Conservation (phyloP, 2,113 vertebrate species). For the Parotia lawesii region DNA sequence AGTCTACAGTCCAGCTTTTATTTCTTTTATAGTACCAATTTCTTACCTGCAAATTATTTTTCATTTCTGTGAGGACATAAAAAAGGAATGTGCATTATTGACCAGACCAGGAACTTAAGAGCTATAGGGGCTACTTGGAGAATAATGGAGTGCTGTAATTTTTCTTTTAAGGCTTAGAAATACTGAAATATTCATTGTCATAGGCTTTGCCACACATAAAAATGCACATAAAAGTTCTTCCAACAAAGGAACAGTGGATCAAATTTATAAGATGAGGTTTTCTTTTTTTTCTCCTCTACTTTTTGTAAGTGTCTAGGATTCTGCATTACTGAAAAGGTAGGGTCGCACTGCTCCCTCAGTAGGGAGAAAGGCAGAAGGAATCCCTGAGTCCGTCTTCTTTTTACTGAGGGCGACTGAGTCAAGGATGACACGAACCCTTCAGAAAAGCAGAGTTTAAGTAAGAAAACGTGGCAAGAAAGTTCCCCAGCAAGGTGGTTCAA, state of each 20-base stretch:
- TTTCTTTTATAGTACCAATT: conserved; percentile 55
- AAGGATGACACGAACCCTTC: background rate
- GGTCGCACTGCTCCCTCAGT: background rate
- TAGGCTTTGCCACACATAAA: background rate
- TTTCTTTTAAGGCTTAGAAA: conserved; percentile 40
- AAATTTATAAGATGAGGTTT: background rate
- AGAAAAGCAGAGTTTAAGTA: background rate
- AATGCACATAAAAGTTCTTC: background rate
- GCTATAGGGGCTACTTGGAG: conserved; percentile 43
- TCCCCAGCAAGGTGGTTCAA: background rate
- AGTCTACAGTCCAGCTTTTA: conserved; percentile 4
- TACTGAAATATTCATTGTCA: background rate
- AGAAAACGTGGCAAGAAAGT: background rate
- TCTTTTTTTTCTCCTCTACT: background rate
- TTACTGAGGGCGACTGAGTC: background rate
- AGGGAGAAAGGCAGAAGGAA: background rate
- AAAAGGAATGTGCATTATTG: conserved; percentile 59
- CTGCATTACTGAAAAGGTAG: background rate
- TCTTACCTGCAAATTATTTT: conserved; percentile 65
- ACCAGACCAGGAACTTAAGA: conserved; percentile 53
- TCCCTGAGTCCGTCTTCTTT: background rate
- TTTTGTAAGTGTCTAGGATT: background rate
- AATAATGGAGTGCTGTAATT: background rate
- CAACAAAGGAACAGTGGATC: background rate
- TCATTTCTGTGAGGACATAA: conserved; percentile 44